A percentile compares a stretch with the other conserved stretches of the same genome.
Evolutionary conservation across 2,797 vertebrate genomes (phyloP).

Genomic region (Falco biarmicus): DNA sequence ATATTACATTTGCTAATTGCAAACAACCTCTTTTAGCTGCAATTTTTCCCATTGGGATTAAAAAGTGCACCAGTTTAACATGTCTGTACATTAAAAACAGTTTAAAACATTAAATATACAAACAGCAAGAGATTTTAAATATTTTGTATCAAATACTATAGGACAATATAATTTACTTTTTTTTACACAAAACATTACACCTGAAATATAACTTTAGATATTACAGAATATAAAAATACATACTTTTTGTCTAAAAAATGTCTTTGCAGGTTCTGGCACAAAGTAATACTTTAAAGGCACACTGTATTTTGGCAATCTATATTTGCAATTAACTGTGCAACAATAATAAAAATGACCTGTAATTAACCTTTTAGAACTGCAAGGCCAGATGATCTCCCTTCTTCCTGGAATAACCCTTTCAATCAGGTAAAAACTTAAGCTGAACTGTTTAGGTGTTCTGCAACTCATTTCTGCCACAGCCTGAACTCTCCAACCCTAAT

Average conservation of each 20-base stretch:
- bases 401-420: background rate
- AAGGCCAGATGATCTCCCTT: background rate
- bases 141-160: slow-evolving; percentile 83
- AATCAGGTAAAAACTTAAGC: background rate
- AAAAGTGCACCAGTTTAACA: slow-evolving; percentile 84
- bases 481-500: background rate
- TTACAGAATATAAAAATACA: slow-evolving; percentile 83
- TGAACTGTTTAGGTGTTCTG: background rate
- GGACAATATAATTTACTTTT: slow-evolving; percentile 84
- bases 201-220: slow-evolving; percentile 83
- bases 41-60: slow-evolving; percentile 78
- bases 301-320: slow-evolving; percentile 4
- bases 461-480: background rate
- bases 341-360: background rate
- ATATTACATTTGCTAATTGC: slow-evolving; percentile 77
- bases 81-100: slow-evolving; percentile 79
- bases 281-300: slow-evolving; percentile 72
- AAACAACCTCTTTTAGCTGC: slow-evolving; percentile 77
- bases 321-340: slow-evolving; percentile 25
- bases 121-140: slow-evolving; percentile 81
- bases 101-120: slow-evolving; percentile 83
- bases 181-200: slow-evolving; percentile 82
- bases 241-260: slow-evolving; percentile 74
- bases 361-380: background rate
- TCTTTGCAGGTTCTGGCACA: slow-evolving; percentile 73